Evolutionary conservation across 2,797 vertebrate species (phyloP).

Genomic region (Anniella stebbinsi): DNA sequence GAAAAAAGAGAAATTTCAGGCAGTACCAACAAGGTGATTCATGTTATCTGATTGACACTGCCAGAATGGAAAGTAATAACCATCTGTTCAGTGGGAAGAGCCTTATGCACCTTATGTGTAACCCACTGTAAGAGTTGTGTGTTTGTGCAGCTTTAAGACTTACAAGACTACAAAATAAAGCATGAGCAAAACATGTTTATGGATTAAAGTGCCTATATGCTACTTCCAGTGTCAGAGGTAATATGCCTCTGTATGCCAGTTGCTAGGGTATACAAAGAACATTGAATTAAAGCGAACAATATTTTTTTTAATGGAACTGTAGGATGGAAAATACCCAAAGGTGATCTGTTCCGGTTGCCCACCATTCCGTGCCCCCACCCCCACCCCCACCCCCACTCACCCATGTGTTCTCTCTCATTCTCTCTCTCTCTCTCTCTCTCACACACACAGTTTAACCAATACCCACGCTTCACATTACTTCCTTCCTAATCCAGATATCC

Average conservation of each 20-base stretch:
- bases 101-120: background rate
- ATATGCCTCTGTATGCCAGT: too few species aligned
- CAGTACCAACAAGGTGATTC: background rate
- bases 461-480: background rate
- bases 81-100: background rate
- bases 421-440: too few species aligned
- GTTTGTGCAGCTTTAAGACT: background rate
- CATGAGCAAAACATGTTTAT: background rate
- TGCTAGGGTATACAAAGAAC: too few species aligned
- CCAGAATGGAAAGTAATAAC: background rate
- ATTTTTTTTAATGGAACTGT: background rate
- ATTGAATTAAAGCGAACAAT: background rate
- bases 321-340: too few species aligned
- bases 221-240: too few species aligned
- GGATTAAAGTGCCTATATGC: background rate
- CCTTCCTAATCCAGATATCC: background rate
- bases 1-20: background rate
- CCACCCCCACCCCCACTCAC: too few species aligned
- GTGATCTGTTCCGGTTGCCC: too few species aligned
- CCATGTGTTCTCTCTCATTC: too few species aligned
- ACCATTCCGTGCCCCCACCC: too few species aligned
- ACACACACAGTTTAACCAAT: background rate
- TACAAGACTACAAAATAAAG: background rate
- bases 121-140: background rate
- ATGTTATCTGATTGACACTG: background rate